Percentiles rank a stretch among this genome's conserved stretches.
These are phyloP conservation scores for Mugil cephalus DNA, from an alignment of 2,113 vertebrate species.

Conservation along the genomic window DNA sequence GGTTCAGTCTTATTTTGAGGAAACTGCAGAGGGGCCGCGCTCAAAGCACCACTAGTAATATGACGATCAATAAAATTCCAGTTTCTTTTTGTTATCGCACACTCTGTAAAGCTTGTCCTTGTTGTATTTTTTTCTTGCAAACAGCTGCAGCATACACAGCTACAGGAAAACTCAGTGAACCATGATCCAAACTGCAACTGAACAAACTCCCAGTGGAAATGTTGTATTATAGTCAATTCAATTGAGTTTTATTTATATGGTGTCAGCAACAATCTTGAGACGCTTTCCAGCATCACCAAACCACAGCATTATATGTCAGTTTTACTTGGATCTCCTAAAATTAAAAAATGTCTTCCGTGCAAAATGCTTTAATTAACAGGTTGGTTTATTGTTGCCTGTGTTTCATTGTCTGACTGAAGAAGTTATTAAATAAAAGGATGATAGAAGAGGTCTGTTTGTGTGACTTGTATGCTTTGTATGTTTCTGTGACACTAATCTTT, in stretches of 20 bases:
- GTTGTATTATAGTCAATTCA: neutral
- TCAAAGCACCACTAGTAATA: neutral
- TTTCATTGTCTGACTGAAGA: slow-evolving; percentile 14
- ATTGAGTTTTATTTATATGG: no score
- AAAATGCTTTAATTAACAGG: neutral
- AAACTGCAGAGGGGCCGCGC: slow-evolving; percentile 19
- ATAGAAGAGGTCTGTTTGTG: slow-evolving; percentile 34
- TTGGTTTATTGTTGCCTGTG: neutral
- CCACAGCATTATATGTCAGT: neutral
- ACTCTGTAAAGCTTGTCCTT: neutral
- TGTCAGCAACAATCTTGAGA: no score
- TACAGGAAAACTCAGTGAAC: slow-evolving; percentile 10
- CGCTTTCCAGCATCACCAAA: no score
- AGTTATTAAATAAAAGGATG: slow-evolving; percentile 12
- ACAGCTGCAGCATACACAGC: neutral
- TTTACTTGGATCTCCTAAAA: neutral
- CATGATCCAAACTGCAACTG: neutral
- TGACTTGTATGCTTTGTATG: no score
- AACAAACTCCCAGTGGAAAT: slow-evolving; percentile 29
- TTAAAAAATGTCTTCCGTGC: neutral
- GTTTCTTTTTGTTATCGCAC: neutral
- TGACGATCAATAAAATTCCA: neutral
- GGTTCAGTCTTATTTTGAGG: slow-evolving; percentile 41
- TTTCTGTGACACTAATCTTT: no score
- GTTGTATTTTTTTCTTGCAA: slow-evolving; percentile 4